Base-by-base conservation (phyloP, 2,113 vertebrate species). In the Todiramphus chloris region DNA sequence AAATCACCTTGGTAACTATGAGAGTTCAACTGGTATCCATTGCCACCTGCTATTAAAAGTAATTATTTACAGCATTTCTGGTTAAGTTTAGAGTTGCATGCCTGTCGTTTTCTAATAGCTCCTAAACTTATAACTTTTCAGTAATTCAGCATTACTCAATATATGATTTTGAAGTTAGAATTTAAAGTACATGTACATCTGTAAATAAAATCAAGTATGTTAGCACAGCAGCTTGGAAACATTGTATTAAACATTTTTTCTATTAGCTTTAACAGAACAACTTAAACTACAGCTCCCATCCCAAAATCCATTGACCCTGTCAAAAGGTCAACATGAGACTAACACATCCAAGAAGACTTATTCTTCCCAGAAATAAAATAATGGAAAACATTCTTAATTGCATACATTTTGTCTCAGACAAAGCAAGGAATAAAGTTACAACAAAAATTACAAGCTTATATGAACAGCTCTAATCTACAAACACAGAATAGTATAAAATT, bases 181-280 rank as follows among this genome's bases (percentile, higher is more conserved):
- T 89, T 96, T 91, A 94, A 51, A 90, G 56, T 51, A 78, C 46
- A 48, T 62, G 39, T 59, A 20, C 31, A 31, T 83, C 84, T 58
- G 17, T 58, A 93, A 91, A 63, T 13, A 79, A 70, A 80, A 85
- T 43, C 11, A 75, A 80, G 55, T 72, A 20, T 48, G 25, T 91
- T 96, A 89, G 59, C 83, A 87, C 60, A 90, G 87, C 60, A 97
- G 87, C 74, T 94, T 90, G 70, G 75, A 92, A 96, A 93, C 63
- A 67, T 79, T 73, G 92, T 90, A 86, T 50, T 69, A 93, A 97
- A 91, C 33, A 84, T 81, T 93, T 94, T 77, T 87, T 67, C 87
- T 94, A 73, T 33, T 76, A 90, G 69, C 78, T 62, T 81, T 78
- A 94, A 94, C 63, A 88, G 51, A 97, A 62, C 33, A 94, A 77